Percentiles rank a stretch among this genome's conserved stretches.
These are phyloP conservation scores for Listronotus bonariensis DNA, from an alignment of 1,140 invertebrate genomes.

Conservation along the genomic window DNA sequence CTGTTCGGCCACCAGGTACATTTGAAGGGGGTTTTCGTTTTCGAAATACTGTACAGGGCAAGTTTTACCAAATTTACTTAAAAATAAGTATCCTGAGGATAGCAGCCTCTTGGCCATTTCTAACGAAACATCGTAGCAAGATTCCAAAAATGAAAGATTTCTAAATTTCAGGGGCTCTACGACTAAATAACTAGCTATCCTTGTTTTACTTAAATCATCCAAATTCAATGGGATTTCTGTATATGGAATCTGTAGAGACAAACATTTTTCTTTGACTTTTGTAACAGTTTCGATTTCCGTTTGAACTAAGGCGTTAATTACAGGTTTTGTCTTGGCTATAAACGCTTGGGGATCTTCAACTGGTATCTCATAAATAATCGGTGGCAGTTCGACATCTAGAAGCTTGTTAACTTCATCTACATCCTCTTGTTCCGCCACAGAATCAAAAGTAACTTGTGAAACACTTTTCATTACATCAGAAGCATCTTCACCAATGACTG, in stretches of 20 bases:
- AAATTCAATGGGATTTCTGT: constrained; percentile 54
- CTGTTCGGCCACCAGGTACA: constrained; percentile 56
- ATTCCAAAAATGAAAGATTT: constrained; percentile 60
- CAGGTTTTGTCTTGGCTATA: constrained; percentile 54
- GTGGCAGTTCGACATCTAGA: constrained; percentile 51
- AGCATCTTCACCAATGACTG: constrained; percentile 23
- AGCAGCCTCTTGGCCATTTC: constrained; percentile 62
- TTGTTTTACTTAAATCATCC: constrained; percentile 49
- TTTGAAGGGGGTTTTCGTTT: constrained; percentile 56
- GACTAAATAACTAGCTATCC: constrained; percentile 49
- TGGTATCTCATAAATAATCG: constrained; percentile 55
- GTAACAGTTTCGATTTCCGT: constrained; percentile 49
- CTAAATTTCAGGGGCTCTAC: constrained; percentile 55
- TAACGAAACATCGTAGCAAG: constrained; percentile 58
- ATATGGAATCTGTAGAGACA: constrained; percentile 57
- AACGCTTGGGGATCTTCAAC: constrained; percentile 59
- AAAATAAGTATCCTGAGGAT: constrained; percentile 60
- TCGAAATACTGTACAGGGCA: constrained; percentile 64
- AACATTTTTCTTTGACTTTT: constrained; percentile 54
- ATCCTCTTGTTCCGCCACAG: constrained; percentile 49
- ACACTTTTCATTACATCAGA: constrained; percentile 17
- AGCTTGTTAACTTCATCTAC: constrained; percentile 42
- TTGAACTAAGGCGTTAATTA: constrained; percentile 57
- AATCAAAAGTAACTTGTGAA: constrained; percentile 46
- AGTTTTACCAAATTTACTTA: constrained; percentile 63